Percentiles rank a stretch among this genome's conserved stretches.
Evolutionary conservation across 2,797 vertebrate genomes (phyloP).

Genomic region (Mycteria americana): DNA sequence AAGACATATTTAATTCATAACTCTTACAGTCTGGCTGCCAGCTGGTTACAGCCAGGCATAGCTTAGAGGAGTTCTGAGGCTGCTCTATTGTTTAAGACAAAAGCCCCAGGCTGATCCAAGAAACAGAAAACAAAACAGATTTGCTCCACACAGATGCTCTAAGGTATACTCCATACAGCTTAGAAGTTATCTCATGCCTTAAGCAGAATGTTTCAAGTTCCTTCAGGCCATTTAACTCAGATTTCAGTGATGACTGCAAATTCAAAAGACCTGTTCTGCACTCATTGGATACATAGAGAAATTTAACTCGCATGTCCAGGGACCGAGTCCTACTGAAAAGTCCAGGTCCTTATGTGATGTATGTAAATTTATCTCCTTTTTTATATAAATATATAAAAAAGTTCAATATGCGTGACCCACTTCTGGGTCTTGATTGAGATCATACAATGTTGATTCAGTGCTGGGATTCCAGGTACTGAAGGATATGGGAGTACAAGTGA

Average conservation of each 20-base stretch:
- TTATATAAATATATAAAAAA: background rate
- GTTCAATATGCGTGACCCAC: fast-evolving
- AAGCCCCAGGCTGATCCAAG: background rate
- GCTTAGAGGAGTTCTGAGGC: background rate
- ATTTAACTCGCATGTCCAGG: background rate
- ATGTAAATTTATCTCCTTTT: background rate
- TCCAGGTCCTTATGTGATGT: background rate
- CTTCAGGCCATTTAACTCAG: background rate
- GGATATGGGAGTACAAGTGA: background rate
- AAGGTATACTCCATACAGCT: background rate
- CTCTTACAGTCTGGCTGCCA: background rate
- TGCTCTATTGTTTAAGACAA: background rate
- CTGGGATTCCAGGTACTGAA: background rate
- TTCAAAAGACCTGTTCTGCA: background rate
- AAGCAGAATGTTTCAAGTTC: background rate
- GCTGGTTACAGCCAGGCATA: background rate
- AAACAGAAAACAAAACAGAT: background rate
- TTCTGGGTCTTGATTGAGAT: background rate
- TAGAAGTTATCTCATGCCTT: background rate
- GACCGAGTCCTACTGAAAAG: background rate
- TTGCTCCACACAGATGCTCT: background rate
- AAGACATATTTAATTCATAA: background rate
- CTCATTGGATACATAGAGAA: background rate
- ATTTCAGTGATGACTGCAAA: background rate
- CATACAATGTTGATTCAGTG: fast-evolving